phyloP scores from a whole-genome alignment of 1,140 invertebrate species.

The Drosophila subpulchrella region DNA sequence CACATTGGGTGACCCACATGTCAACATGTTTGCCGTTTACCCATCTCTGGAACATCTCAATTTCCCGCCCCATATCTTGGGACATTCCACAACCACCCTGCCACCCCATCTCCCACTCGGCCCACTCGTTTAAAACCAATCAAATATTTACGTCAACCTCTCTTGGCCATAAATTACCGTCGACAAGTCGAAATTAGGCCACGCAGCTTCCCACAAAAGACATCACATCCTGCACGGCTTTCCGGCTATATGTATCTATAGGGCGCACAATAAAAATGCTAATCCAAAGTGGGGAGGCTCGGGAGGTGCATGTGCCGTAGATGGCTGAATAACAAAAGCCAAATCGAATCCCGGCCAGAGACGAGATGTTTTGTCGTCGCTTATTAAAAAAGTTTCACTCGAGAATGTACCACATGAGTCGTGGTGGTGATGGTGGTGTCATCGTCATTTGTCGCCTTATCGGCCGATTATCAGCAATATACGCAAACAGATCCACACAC shows the following conservation, averaged over 20 bases:
- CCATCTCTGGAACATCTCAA: constrained; percentile 9
- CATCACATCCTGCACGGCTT: constrained; percentile 53
- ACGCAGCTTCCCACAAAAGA: constrained; percentile 28
- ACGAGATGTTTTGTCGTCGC: constrained; percentile 22
- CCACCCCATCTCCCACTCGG: background rate
- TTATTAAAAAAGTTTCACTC: constrained; percentile 67
- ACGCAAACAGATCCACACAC: constrained; percentile 23
- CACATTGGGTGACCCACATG: constrained; percentile 22
- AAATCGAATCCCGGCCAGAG: constrained; percentile 29
- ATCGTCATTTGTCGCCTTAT: constrained; percentile 72
- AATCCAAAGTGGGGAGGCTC: constrained; percentile 54
- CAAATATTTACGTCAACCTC: constrained; percentile 68
- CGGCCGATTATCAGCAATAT: constrained; percentile 63
- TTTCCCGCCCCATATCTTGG: constrained; percentile 6
- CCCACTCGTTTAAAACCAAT: constrained; percentile 56
- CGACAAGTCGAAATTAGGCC: constrained; percentile 68
- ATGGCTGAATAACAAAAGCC: constrained; percentile 48
- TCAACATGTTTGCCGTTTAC: constrained; percentile 26
- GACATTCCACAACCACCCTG: background rate
- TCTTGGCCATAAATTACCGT: constrained; percentile 67
- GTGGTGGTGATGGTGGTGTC: constrained; percentile 20
- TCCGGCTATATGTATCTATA: constrained; percentile 15
- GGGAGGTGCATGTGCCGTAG: constrained; percentile 5
- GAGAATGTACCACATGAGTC: constrained; percentile 23
- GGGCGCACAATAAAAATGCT: constrained; percentile 69